Evolutionary conservation across 2,113 vertebrate species (phyloP), one percentile per base, ranked within the genome.

Genomic region (Periophthalmus modestus): DNA sequence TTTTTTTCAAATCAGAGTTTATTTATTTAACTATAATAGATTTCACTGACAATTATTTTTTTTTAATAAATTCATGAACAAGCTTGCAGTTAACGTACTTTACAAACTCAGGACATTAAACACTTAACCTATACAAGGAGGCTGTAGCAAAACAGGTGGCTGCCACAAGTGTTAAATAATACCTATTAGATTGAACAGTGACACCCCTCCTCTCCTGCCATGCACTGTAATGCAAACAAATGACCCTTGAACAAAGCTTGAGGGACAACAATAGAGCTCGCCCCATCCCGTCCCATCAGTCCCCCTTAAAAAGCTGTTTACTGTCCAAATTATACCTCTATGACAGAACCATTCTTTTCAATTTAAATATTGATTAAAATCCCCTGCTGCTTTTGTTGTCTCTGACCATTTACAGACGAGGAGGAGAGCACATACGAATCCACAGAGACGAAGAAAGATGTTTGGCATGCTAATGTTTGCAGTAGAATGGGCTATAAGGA

Each of bases 111-210:
- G 5, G 48, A 50, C 3, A 2, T 14, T 14, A 48, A 50, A 59
- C 2, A 59, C 0, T 59, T 59, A 59, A 59, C 57, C 57, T 59
- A 23, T 59, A 65, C 23, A 2, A 5, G 50, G 19, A 47, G 50
- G 48, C 23, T 19, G 4, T 24, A 19, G 21, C 72, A 46, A 62
- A 78, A 23, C 58, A 72, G 11, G 10, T 46, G 79, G 78, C 80
- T 66, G 85, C 86, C 75, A 78, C 78, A 87, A 74, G 80, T 80
- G 82, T 80, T 81, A 78, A 81, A 89, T 89, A 87, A 89, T 89
- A 75, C 86, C 81, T 79, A 83, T 87, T 82, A 68, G 74, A 81
- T 85, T 74, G 62, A 76, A 61, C 79, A 71, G 70, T 82, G 84
- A 77, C 84, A 72, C 80, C 73, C 76, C 86, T 71, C 72, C 71